These are phyloP conservation scores for Barypeithes pellucidus DNA, from an alignment of 2,888 invertebrate genomes.

Conservation along the genomic window DNA sequence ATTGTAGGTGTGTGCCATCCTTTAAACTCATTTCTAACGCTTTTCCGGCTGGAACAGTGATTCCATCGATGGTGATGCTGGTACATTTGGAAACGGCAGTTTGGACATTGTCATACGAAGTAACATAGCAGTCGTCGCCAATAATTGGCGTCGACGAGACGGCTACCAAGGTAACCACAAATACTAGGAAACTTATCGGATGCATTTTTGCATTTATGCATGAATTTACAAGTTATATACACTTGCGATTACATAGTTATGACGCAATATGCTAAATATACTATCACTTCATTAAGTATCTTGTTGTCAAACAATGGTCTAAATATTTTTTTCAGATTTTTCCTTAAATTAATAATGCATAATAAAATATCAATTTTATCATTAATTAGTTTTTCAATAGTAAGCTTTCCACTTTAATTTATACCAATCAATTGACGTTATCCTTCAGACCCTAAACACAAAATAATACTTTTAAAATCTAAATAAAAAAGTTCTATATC, in stretches of 20 bases:
- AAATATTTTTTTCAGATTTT: no score
- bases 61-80: constrained; percentile 30
- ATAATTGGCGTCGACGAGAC: constrained; percentile 2
- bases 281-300: not conserved
- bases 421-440: no score
- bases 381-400: no score
- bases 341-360: no score
- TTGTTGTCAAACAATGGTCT: not conserved
- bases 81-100: constrained; percentile 40
- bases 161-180: constrained; percentile 1
- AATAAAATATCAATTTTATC: no score
- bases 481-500: no score
- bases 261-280: constrained; percentile 1
- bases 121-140: constrained; percentile 30
- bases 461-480: no score
- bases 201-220: not conserved
- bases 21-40: constrained; percentile 40
- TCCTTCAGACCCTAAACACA: no score
- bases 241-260: not conserved
- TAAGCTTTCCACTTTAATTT: no score
- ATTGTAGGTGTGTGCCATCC: constrained; percentile 35
- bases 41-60: constrained; percentile 49
- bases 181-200: not conserved
- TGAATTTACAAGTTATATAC: not conserved
- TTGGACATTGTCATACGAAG: constrained; percentile 30